Evolutionary conservation across 2,113 vertebrate species (phyloP), one percentile per base, ranked within the genome.

Genomic region (Coryphaenoides rupestris): DNA sequence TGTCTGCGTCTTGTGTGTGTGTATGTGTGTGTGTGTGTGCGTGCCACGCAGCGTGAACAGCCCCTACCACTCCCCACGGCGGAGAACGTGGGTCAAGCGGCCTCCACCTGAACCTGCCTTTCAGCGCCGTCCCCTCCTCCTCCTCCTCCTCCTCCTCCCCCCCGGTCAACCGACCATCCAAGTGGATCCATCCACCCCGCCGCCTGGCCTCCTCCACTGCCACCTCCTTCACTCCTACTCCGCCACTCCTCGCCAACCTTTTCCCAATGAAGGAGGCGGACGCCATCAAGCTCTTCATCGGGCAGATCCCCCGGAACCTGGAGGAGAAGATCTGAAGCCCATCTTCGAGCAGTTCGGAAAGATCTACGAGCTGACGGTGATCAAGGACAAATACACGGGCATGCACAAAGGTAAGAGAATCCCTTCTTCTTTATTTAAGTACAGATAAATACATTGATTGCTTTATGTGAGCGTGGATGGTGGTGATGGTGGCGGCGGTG

Each of bases 201-300:
- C 50, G 75, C 79, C 76, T 76, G 72, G 72, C 82, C 69, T 65
- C 73, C 78, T 74, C 76, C 70, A 77, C 77, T 56, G 61, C 74
- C 68, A 19, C 19, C 52, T 19, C 50, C 54, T 40, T 24, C n/a
- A n/a, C 53, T n/a, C 24, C 13, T 78, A 78, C 62, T 52, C 73
- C 64, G 56, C 65, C 60, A 50, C 63, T 70, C 68, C 61, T 81
- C 69, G 21, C 60, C 68, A 80, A 86, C 33, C 67, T 84, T 80
- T 81, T 95, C 92, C 93, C 95, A 93, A 98, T 98, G 96, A 98
- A 98, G 94, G 96, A 98, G 92, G 95, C 98, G 86, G 96, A 98
- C 91, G 96, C 95, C 88, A 98, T 98, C 92, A 98, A 98, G 94
- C 96, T 98, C 87, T 98, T 98, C 90, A 96, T 99, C 86, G 97